Base-by-base conservation (phyloP, 1,140 invertebrate genomes). In the Tetraneura akinire region DNA sequence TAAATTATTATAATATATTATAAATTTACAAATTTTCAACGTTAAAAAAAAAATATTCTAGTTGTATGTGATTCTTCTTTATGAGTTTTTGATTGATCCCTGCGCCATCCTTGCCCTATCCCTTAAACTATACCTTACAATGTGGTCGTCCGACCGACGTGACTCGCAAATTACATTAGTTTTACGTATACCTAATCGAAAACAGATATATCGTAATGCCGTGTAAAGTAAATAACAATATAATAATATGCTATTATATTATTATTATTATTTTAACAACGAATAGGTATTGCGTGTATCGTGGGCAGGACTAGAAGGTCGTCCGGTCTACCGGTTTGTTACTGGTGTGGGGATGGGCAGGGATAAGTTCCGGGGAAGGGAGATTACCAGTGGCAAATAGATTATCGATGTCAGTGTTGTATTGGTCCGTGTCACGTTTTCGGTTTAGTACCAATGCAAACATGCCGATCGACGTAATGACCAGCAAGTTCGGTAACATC, bases 401-500 rank as follows among this genome's bases (percentile, higher is more conserved):
- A 23, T 45, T 23, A 66, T 29, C 3, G 49, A 37, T 29, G 10
- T 10, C 16, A 45, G 23, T 42, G 16, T 32, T n/a, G n/a, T n/a
- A n/a, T n/a, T n/a, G n/a, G n/a, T n/a, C n/a, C 45, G 45, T 71
- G 45, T 71, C 26, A 21, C 45, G 45, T 23, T 49, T 51, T 78
- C 26, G 37, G 55, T 78, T 42, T 55, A 47, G 53, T 78, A 60
- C 37, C 23, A 6, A 37, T 47, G 55, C 55, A 47, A 78, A 45
- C 37, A 78, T 62, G 73, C 37, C 73, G 26, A n/a, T 21, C 37
- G 91, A 93, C 85, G 89, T 93, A 82, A 86, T 94, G 82, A 91
- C 91, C 86, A 91, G 92, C 80, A 89, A 92, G 83, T 88, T 94
- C 83, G 74, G 55, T 47, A 92, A 92, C 83, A 90, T 89, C 42